Evolutionary conservation across 1,140 invertebrate species (phyloP), one percentile per base, ranked within the genome.

Genomic region (Homarus americanus): DNA sequence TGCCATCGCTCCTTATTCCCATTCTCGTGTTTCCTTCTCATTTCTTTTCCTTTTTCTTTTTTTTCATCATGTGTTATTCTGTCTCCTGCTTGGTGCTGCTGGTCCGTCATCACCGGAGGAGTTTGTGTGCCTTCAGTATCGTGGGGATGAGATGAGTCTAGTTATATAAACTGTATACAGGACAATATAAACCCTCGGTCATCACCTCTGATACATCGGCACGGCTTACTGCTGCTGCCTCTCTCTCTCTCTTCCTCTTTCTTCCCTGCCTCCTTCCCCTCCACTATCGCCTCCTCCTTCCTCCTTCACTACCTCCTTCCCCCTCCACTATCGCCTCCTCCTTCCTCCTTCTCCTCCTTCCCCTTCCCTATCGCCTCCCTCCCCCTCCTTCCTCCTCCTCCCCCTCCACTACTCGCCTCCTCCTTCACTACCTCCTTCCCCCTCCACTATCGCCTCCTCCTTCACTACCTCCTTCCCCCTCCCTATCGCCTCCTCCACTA

Each of bases 41-140:
- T 75, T 32, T 69, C 63, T 85, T 32, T 72, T 28, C 36, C 49
- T 58, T 34, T 82, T 5, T 76, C 49, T 49, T 34, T 53, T 38
- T 85, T 34, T 69, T 34, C 28, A 5, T 85, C 58, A 79, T 83
- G 12, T 24, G 3, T 41, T 40, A 20, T 24, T 40, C 40, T 10
- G n/a, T 34, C 32, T 34, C 17, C 53, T 63, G 53, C 10, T 63
- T 63, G 10, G 10, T 63, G 53, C 24, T 24, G 12, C 40, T 32
- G 9, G 9, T 12, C 10, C 28, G 32, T n/a, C n/a, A n/a, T n/a
- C n/a, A n/a, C n/a, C n/a, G n/a, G n/a, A n/a, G n/a, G n/a, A n/a
- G n/a, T n/a, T n/a, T n/a, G n/a, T n/a, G n/a, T n/a, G n/a, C n/a
- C n/a, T n/a, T n/a, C n/a, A n/a, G n/a, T n/a, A n/a, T n/a, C n/a